Conservation (phyloP, 2,888 invertebrate genomes). For the Eutolmus rufibarbis region DNA sequence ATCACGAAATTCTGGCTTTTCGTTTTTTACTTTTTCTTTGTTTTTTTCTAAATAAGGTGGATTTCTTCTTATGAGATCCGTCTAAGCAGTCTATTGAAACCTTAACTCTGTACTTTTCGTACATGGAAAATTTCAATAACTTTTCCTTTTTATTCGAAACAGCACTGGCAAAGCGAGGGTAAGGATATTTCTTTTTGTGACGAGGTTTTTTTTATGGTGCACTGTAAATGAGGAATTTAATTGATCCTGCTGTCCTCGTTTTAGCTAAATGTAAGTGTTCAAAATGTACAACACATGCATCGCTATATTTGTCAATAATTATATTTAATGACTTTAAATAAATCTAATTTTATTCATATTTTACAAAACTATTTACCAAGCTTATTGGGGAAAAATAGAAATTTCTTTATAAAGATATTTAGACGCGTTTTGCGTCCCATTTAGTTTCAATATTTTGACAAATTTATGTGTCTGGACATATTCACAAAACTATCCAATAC, state of each 20-base stretch:
- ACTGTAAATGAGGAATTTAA: neutral
- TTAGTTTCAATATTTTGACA: neutral
- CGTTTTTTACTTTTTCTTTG: neutral
- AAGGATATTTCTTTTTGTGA: neutral
- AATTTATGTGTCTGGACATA: neutral
- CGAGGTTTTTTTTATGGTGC: neutral
- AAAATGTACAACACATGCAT: neutral
- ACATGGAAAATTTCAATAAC: neutral
- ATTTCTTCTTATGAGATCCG: neutral
- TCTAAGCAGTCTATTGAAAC: neutral
- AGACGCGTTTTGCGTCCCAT: neutral
- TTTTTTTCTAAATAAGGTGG: neutral
- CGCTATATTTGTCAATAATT: neutral
- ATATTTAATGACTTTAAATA: neutral
- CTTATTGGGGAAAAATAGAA: neutral
- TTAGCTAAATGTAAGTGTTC: neutral
- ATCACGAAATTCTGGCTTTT: neutral
- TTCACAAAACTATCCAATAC: neutral
- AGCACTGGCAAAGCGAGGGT: neutral
- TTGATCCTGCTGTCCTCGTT: neutral
- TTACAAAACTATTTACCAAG: neutral
- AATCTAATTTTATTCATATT: neutral
- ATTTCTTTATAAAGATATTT: neutral
- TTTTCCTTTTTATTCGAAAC: neutral
- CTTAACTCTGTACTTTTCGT: neutral